phyloP scores from a whole-genome alignment of 2,113 vertebrate genomes.

The Poeciliopsis prolifica region DNA sequence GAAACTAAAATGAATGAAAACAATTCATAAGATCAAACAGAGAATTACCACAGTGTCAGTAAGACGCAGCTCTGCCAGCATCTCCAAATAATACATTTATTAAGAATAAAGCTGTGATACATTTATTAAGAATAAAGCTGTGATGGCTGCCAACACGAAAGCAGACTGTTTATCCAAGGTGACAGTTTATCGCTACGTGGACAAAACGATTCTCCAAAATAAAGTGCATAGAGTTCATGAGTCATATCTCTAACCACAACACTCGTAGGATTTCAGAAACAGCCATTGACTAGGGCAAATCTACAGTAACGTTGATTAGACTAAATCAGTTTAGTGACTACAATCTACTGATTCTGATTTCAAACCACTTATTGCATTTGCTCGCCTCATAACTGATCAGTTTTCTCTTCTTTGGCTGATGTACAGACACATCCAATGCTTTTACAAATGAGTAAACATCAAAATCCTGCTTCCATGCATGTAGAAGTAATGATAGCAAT shows the following conservation, averaged over 20 bases:
- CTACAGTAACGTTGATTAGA: conserved; percentile 43
- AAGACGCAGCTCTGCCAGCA: background rate
- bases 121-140: conserved; percentile 3
- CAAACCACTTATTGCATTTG: background rate
- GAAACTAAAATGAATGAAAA: conserved; percentile 3
- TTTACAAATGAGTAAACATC: conserved; percentile 48
- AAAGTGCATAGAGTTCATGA: conserved; percentile 79
- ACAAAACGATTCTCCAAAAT: conserved; percentile 55
- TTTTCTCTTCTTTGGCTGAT: conserved; percentile 46
- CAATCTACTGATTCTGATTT: conserved; percentile 19
- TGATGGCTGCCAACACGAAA: conserved; percentile 25
- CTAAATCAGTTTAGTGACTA: conserved; percentile 42
- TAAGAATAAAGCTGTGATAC: conserved; percentile 8
- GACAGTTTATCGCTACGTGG: conserved; percentile 32
- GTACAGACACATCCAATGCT: conserved; percentile 26
- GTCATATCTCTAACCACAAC: conserved; percentile 36
- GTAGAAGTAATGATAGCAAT: conserved; percentile 27
- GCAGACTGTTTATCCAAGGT: conserved; percentile 24
- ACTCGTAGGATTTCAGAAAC: conserved; percentile 29
- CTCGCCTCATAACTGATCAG: conserved; percentile 6
- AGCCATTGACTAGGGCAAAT: conserved; percentile 38
- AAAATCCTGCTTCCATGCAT: conserved; percentile 55
- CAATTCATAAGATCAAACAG: conserved; percentile 4
- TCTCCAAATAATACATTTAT: background rate
- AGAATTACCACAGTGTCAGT: background rate